Conservation (phyloP, 2,113 vertebrate species). For the Oryzias woworae region DNA sequence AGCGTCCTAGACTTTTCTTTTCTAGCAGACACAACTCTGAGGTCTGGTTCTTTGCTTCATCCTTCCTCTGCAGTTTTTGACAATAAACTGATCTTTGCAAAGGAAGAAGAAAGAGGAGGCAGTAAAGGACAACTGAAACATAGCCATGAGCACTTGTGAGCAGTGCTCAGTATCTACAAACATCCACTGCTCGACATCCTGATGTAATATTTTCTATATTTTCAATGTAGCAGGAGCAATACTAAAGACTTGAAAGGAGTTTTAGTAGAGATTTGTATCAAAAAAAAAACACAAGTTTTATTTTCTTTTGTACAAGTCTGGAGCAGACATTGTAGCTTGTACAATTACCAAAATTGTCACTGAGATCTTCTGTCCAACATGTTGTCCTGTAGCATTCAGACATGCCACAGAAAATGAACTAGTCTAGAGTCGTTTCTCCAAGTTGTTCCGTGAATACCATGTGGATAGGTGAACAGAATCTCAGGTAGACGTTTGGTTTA, state of each 20-base stretch:
- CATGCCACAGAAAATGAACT: slow-evolving; percentile 56
- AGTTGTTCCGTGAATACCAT: slow-evolving; percentile 58
- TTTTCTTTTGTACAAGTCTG: slow-evolving; percentile 58
- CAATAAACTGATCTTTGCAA: slow-evolving; percentile 18
- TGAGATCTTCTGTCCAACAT: slow-evolving; percentile 47
- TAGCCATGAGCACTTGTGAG: slow-evolving; percentile 63
- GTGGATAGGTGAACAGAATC: slow-evolving; percentile 66
- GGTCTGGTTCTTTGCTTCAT: slow-evolving; percentile 71
- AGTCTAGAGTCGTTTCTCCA: slow-evolving; percentile 64
- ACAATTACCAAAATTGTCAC: slow-evolving; percentile 60
- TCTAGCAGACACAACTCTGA: slow-evolving; percentile 39
- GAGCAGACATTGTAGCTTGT: slow-evolving; percentile 64
- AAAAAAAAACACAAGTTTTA: slow-evolving; percentile 1
- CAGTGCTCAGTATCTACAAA: slow-evolving; percentile 56
- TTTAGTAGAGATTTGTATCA: slow-evolving; percentile 58
- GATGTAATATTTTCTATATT: slow-evolving; percentile 72
- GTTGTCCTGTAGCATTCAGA: slow-evolving; percentile 64
- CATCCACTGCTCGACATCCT: slow-evolving; percentile 62
- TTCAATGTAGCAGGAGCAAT: slow-evolving; percentile 79
- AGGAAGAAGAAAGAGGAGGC: slow-evolving; percentile 15
- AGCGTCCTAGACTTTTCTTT: slow-evolving; percentile 52
- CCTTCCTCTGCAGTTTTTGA: slow-evolving; percentile 37
- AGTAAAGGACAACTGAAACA: slow-evolving; percentile 65
- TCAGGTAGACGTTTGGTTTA: slow-evolving; percentile 72
- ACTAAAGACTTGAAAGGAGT: slow-evolving; percentile 62